Percentiles rank a stretch among this genome's conserved stretches.
phyloP scores from a whole-genome alignment of 1,140 invertebrate species.

The Euwallacea fornicatus region DNA sequence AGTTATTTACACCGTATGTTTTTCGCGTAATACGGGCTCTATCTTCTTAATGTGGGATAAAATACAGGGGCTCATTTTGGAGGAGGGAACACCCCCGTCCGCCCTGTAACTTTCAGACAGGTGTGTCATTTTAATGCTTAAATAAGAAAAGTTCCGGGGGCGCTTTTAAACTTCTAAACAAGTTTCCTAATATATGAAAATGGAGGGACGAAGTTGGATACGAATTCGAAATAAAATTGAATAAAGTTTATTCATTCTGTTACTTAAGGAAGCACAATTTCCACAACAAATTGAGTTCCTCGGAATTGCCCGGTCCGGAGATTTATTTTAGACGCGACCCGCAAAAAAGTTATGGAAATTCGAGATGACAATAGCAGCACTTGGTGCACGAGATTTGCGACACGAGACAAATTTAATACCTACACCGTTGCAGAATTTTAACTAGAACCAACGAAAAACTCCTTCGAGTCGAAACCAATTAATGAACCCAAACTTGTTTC shows the following conservation, averaged over 20 bases:
- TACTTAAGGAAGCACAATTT: constrained; percentile 25
- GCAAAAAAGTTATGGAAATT: neutral
- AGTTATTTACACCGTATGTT: neutral
- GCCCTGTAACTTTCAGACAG: neutral
- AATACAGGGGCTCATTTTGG: no score
- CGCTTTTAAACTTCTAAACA: constrained; percentile 19
- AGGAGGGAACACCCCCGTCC: no score
- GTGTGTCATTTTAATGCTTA: constrained; percentile 21
- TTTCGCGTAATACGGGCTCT: no score
- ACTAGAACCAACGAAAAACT: neutral
- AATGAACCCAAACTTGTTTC: no score
- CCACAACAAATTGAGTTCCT: constrained; percentile 25
- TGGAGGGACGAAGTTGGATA: constrained; percentile 16
- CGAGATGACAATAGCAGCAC: no score
- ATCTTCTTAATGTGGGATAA: no score
- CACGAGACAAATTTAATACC: neutral
- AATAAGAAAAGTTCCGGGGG: constrained; percentile 19
- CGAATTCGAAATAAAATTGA: constrained; percentile 25
- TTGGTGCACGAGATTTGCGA: no score
- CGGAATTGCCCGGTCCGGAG: constrained; percentile 9
- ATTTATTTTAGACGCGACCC: constrained; percentile 3
- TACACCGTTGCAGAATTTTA: neutral
- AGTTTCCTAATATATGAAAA: constrained; percentile 25
- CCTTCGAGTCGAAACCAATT: no score
- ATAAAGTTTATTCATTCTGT: constrained; percentile 26